Conservation (phyloP, 2,888 invertebrate genomes). For the Xylophagus ater region DNA sequence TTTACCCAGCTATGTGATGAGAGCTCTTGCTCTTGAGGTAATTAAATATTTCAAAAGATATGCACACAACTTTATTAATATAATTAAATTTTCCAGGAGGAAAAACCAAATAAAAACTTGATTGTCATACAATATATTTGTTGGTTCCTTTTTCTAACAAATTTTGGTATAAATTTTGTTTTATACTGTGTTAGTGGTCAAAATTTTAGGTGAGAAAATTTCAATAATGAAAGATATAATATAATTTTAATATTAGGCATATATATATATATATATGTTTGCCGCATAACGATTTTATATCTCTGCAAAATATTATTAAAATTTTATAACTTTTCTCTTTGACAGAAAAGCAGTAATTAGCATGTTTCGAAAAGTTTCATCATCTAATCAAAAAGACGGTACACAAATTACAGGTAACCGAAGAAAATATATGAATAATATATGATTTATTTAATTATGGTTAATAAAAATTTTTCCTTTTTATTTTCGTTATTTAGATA, state of each 20-base stretch:
- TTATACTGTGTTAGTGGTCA: slow-evolving; percentile 72
- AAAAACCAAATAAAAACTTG: slow-evolving; percentile 40
- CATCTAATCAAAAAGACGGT: slow-evolving; percentile 30
- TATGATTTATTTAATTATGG: too few species aligned
- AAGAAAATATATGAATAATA: too few species aligned
- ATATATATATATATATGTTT: too few species aligned
- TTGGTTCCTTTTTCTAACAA: slow-evolving; percentile 61
- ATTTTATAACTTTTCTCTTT: neutral
- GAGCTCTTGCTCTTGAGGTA: slow-evolving; percentile 50
- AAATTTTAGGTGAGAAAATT: slow-evolving; percentile 55
- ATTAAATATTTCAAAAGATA: slow-evolving; percentile 24
- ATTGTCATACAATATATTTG: slow-evolving; percentile 53
- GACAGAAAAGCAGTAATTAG: slow-evolving; percentile 35
- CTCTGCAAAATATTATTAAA: too few species aligned
- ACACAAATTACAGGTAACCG: slow-evolving; percentile 40
- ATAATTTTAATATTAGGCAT: slow-evolving; percentile 4
- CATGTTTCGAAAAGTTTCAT: slow-evolving; percentile 31
- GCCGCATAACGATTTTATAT: too few species aligned
- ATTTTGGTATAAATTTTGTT: slow-evolving; percentile 74
- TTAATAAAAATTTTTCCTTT: too few species aligned
- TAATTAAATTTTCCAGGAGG: too few species aligned
- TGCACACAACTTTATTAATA: too few species aligned
- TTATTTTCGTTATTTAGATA: too few species aligned
- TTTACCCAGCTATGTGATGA: slow-evolving; percentile 61
- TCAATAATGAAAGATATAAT: neutral